Evolutionary conservation across 2,113 vertebrate genomes (phyloP).

Genomic region (Chroicocephalus ridibundus): DNA sequence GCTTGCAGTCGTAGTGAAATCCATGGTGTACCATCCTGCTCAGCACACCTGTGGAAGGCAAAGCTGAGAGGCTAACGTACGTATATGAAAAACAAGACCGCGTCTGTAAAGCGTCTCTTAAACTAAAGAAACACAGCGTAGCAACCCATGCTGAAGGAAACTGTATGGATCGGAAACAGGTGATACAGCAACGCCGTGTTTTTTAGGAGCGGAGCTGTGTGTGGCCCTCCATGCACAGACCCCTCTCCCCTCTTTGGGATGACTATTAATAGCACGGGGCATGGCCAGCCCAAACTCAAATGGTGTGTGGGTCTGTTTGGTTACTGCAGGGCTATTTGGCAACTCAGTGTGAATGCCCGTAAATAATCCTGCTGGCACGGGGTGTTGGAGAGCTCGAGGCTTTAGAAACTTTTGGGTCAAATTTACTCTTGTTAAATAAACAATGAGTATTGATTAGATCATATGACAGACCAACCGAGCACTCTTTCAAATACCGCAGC

Average conservation of each 20-base stretch:
- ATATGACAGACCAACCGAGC: neutral
- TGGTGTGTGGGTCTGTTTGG: neutral
- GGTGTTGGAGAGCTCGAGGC: neutral
- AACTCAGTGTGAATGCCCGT: neutral
- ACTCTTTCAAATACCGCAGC: neutral
- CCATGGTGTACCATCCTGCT: neutral
- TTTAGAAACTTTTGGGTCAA: constrained; percentile 11
- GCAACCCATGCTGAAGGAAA: neutral
- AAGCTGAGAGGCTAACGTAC: neutral
- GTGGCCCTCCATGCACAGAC: neutral
- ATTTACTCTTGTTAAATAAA: constrained; percentile 29
- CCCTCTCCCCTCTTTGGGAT: neutral
- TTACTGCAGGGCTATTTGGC: neutral
- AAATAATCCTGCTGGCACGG: neutral
- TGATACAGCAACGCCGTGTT: rapidly evolving
- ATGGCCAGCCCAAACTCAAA: neutral
- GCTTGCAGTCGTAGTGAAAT: neutral
- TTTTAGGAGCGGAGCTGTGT: neutral
- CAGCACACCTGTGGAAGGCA: neutral
- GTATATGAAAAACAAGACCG: neutral
- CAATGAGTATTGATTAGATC: constrained; percentile 1
- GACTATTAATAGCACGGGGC: neutral
- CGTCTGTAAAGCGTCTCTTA: neutral
- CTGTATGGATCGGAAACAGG: neutral
- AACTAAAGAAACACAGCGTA: neutral